Percentiles rank a stretch among this genome's conserved stretches.
Conservation (phyloP, 37 sponge, comb jelly and placozoan genomes). For the Cliona cf. orientalis region DNA sequence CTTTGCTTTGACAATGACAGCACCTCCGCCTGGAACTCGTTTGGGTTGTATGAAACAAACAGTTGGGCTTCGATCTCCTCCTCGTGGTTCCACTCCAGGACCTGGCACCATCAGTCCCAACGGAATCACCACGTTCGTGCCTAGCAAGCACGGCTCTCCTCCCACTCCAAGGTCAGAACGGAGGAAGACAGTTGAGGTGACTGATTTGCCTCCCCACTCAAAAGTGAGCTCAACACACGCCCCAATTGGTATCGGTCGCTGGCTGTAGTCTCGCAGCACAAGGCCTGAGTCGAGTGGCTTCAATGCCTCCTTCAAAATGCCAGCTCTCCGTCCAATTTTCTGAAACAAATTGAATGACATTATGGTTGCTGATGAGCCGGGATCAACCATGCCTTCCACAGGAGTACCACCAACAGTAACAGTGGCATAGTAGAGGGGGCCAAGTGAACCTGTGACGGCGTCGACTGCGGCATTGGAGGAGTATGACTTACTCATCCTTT, state of each 20-base stretch:
- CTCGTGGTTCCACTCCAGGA: background rate
- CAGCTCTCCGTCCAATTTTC: background rate
- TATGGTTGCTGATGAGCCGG: constrained; percentile 40
- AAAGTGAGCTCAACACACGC: constrained; percentile 4
- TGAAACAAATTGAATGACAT: constrained; percentile 32
- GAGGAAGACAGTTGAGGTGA: background rate
- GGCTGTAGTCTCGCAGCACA: constrained; percentile 16
- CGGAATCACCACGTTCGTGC: constrained; percentile 23
- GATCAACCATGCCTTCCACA: constrained; percentile 20
- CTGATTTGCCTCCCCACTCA: background rate
- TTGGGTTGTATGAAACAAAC: too few species aligned
- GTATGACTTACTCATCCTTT: background rate
- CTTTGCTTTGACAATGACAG: too few species aligned
- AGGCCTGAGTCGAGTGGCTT: constrained; percentile 5
- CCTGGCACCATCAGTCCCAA: constrained; percentile 21
- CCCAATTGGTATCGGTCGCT: constrained; percentile 17
- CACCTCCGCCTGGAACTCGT: too few species aligned
- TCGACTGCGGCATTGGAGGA: background rate
- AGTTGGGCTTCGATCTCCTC: too few species aligned
- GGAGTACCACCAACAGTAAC: background rate
- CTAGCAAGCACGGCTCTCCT: background rate
- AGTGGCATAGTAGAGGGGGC: constrained; percentile 35
- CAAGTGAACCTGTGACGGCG: constrained; percentile 3
- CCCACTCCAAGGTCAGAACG: constrained; percentile 4
- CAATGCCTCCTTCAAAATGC: constrained; percentile 1